Base-by-base conservation (phyloP, 2,797 vertebrate genomes). In the Enteromius anoplus region DNA sequence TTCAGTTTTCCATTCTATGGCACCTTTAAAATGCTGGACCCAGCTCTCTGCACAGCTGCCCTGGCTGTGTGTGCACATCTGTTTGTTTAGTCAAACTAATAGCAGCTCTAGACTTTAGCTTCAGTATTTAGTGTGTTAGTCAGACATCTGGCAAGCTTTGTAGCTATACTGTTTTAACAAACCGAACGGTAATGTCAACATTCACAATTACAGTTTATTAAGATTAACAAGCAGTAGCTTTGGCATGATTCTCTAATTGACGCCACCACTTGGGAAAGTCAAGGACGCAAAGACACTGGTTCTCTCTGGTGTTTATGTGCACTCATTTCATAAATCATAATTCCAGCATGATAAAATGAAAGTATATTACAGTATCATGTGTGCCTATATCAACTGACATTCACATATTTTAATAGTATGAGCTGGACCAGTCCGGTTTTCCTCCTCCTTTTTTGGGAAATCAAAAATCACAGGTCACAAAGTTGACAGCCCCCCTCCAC, bases 241-340 rank as follows among this genome's bases (percentile, higher is more conserved):
- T 42, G 53, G 53, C 32, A 37, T 37, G 32, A 75, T 17, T 60
- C 14, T 75, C 53, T 75, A 58, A 64, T 4, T 21, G 40, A 10
- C 0, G 1, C 6, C 19, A 40, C 34, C 12, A 64, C 58, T 64
- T 40, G 26, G 7, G 11, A 64, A 32, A 77, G 55, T 47, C 75
- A 77, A 64, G 75, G n/a, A 62, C 0, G 26, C 75, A 29, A 62
- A 62, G 11, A 29, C 14, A 14, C 40, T 75, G 32, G 32, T 32
- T 75, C 53, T 4, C n/a, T 17, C n/a, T 40, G 73, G 4, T 3
- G 4, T 76, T 76, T 8, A 17, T 58, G 37, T 65, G 45, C 17
- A n/a, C 19, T 37, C 60, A 77, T 64, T 40, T 77, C 58, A 51
- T 66, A 65, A 78, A 78, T 65, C 42, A 51, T 66, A 32, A 65